Evolutionary conservation across 1,140 invertebrate species (phyloP), one percentile per base, ranked within the genome.

Genomic region (Nylanderia fulva): DNA sequence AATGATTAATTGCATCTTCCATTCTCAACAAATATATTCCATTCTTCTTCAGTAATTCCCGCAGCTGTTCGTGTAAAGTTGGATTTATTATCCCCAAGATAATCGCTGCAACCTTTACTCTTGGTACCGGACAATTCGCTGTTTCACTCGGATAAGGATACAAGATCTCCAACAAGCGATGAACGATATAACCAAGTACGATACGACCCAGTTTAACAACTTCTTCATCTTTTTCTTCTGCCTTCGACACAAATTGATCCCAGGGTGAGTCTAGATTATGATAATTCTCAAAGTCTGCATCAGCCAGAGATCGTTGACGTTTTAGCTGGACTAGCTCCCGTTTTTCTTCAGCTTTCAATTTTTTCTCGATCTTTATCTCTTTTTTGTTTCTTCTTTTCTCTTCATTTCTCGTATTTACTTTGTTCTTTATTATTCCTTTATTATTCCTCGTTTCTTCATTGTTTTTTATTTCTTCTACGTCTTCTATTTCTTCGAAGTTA

Each of bases 1-100:
- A 96, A 92, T 94, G 95, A 86, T 96, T 95, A 21, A 96, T 95
- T 13, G 95, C 95, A 52, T 95, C 93, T 85, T 95, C 93, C 45
- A 96, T 84, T 9, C 95, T 91, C 27, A 96, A 92, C 29, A 96
- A 94, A 69, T 93, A 91, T 68, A 96, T 95, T 80, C 94, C 94
- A 68, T 90, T 88, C 8, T 92, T 87, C 39, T 93, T 91, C 52
- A 96, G 90, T 33, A 96, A 92, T 52, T 86, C 91, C 89, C 95
- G 94, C 85, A 96, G 91, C 11, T 92, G 85, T 9, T 93, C 84
- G 85, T 93, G 90, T 33, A 95, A 88, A 2, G 91, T 88, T 48
- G 86, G 88, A 86, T 96, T 95, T 15, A 93, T 91, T 4, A 96
- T 69, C 29, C 95, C 95, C 2, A 95, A 92, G 21, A 96, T 68